Conservation (phyloP, 2,888 invertebrate species). For the Phortica okadai region DNA sequence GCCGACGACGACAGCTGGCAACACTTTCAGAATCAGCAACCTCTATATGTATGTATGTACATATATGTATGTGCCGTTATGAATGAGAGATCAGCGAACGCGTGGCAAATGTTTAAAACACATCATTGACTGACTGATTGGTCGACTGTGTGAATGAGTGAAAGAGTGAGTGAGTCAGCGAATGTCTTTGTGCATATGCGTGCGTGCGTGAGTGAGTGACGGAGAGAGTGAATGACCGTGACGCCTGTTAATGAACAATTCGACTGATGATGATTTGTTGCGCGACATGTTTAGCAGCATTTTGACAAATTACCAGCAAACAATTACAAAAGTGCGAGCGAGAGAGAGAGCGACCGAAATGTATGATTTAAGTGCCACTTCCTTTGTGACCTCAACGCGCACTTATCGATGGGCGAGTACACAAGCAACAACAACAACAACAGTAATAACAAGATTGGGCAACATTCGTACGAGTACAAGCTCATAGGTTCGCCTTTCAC, state of each 20-base stretch:
- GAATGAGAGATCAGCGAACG: slow-evolving; percentile 50
- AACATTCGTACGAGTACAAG: not conserved
- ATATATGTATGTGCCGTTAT: not conserved
- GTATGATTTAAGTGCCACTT: slow-evolving; percentile 8
- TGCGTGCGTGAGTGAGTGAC: no score
- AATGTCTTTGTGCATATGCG: not conserved
- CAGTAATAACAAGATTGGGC: not conserved
- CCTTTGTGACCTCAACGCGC: not conserved
- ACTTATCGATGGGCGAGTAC: slow-evolving; percentile 31
- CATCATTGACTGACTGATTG: slow-evolving; percentile 15
- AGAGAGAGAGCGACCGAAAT: not conserved
- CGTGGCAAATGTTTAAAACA: slow-evolving; percentile 59
- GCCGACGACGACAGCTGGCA: slow-evolving; percentile 49
- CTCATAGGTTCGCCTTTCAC: slow-evolving; percentile 57
- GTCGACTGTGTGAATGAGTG: not conserved
- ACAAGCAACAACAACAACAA: slow-evolving; percentile 39
- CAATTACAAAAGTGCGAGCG: slow-evolving; percentile 5
- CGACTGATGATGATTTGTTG: slow-evolving; percentile 20
- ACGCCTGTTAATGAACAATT: not conserved
- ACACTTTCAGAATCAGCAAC: not conserved
- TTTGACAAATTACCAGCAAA: slow-evolving; percentile 46
- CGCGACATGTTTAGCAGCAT: slow-evolving; percentile 43
- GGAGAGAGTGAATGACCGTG: slow-evolving; percentile 9
- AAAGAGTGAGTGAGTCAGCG: not conserved
- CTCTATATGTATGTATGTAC: not conserved